phyloP scores from a whole-genome alignment of 2,888 invertebrate genomes.

The Notodonta dromedarius region DNA sequence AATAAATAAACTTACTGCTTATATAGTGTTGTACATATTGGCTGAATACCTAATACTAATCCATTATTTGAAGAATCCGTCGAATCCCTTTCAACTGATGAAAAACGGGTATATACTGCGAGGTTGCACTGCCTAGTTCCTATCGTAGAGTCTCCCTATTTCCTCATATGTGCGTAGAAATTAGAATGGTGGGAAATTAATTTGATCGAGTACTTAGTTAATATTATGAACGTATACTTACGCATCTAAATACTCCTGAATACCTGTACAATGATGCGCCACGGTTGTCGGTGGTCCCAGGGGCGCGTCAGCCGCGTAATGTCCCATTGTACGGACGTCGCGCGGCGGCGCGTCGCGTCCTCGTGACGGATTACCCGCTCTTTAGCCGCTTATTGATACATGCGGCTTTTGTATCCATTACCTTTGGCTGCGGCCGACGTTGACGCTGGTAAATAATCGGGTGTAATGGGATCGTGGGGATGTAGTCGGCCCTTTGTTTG shows the following conservation, averaged over 20 bases:
- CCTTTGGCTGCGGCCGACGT: slow-evolving; percentile 48
- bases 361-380: slow-evolving; percentile 74
- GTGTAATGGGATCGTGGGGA: slow-evolving; percentile 7
- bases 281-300: slow-evolving; percentile 6
- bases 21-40: not conserved
- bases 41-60: no score
- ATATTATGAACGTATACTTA: not conserved
- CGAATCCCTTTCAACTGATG: no score
- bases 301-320: slow-evolving; percentile 35
- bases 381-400: slow-evolving; percentile 68
- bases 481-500: slow-evolving; percentile 3
- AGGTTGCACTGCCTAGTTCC: no score
- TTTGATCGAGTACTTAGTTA: not conserved
- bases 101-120: no score
- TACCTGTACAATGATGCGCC: slow-evolving; percentile 1
- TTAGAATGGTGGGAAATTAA: not conserved
- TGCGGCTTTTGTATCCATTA: slow-evolving; percentile 46
- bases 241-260: not conserved
- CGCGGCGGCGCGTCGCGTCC: slow-evolving; percentile 46
- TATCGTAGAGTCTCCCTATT: no score
- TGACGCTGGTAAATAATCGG: slow-evolving; percentile 5
- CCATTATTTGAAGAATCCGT: no score
- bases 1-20: not conserved
- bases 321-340: slow-evolving; percentile 58
- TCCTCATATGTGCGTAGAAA: no score